These are phyloP conservation scores for Caenorhabditis virilis DNA, from an alignment of 2,888 invertebrate species.

Conservation along the genomic window DNA sequence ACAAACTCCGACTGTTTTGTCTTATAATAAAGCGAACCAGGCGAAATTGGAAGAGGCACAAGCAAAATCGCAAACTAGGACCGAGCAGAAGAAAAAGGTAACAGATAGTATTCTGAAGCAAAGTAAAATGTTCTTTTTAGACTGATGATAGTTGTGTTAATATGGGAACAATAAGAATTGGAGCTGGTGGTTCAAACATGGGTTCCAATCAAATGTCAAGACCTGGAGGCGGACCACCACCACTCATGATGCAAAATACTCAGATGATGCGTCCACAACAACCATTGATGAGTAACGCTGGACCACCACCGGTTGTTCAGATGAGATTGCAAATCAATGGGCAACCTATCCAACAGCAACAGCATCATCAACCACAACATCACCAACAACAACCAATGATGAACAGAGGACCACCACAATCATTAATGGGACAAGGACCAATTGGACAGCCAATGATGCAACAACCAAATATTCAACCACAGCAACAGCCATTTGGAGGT, in stretches of 20 bases:
- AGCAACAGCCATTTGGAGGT: not conserved
- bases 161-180: conserved; percentile 64
- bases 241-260: conserved; percentile 33
- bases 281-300: conserved; percentile 11
- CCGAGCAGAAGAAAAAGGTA: conserved; percentile 46
- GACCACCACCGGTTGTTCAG: conserved; percentile 11
- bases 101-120: not conserved
- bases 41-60: conserved; percentile 62
- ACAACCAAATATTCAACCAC: conserved; percentile 9
- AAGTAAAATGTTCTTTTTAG: not conserved
- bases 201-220: too few species aligned
- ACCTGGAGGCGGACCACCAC: conserved; percentile 14
- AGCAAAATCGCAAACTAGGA: conserved; percentile 43
- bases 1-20: conserved; percentile 89
- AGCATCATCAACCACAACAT: too few species aligned
- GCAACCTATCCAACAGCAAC: conserved; percentile 17
- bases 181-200: too few species aligned
- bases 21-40: conserved; percentile 88
- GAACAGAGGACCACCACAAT: conserved; percentile 18
- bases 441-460: conserved; percentile 13
- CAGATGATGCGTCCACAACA: conserved; percentile 6
- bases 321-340: conserved; percentile 34
- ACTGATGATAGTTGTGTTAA: conserved; percentile 44
- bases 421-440: conserved; percentile 16
- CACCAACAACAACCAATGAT: conserved; percentile 17